phyloP scores from a whole-genome alignment of 2,113 vertebrate species.

The Pavo muticus region DNA sequence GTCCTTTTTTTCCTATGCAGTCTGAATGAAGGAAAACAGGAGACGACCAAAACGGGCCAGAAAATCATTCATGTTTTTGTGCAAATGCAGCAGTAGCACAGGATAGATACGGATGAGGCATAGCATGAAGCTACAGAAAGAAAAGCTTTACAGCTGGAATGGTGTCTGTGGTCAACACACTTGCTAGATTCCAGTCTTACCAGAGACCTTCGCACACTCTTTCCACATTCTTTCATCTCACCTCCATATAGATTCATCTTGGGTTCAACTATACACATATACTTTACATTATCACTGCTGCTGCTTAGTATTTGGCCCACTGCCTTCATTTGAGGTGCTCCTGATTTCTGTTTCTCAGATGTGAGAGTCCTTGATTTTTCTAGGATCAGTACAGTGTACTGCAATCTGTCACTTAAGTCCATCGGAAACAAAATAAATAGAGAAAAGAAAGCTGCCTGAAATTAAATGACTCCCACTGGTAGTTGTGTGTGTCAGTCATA shows the following conservation, averaged over 20 bases:
- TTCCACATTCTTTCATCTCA: not conserved
- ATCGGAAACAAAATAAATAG: not conserved
- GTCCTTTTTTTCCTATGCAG: not conserved
- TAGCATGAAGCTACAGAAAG: not conserved
- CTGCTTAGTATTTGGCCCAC: not conserved
- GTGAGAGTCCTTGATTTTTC: not conserved
- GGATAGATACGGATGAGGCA: not conserved
- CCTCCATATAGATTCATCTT: not conserved
- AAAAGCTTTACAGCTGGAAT: not conserved
- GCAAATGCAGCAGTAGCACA: not conserved
- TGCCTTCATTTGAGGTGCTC: not conserved
- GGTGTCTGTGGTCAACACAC: not conserved
- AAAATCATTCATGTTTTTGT: not conserved
- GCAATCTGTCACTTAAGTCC: not conserved
- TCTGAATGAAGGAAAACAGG: not conserved
- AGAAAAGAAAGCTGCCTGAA: constrained; percentile 16
- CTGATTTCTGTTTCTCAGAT: not conserved
- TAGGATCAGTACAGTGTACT: not conserved
- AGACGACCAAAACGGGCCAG: not conserved
- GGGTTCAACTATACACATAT: not conserved
- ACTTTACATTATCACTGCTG: not conserved
- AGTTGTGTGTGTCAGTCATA: not conserved
- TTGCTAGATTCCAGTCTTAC: not conserved
- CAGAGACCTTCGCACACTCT: not conserved
- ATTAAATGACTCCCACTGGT: not conserved